phyloP scores from a whole-genome alignment of 2,113 vertebrate genomes.

The Nettapus auritus region DNA sequence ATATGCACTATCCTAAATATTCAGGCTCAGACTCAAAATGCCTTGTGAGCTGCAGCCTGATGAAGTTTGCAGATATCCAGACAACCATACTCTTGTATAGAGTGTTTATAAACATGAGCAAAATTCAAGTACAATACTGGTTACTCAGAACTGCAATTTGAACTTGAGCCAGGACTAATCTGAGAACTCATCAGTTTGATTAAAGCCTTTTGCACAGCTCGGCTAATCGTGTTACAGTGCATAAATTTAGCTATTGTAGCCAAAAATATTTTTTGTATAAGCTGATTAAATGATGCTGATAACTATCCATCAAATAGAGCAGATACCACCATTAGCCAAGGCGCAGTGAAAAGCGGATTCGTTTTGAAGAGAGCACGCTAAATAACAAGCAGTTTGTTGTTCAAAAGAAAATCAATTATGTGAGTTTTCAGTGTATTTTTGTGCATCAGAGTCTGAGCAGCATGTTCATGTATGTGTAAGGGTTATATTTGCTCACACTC shows the following conservation, averaged over 20 bases:
- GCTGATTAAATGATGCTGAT: constrained; percentile 50
- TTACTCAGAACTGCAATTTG: constrained; percentile 28
- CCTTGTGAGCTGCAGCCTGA: background rate
- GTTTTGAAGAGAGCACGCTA: background rate
- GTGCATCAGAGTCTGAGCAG: background rate
- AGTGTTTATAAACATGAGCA: constrained; percentile 40
- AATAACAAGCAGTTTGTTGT: background rate
- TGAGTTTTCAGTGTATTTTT: background rate
- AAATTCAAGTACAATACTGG: constrained; percentile 24
- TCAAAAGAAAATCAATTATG: background rate
- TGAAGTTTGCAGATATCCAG: background rate
- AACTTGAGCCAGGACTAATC: constrained; percentile 30
- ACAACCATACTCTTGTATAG: background rate
- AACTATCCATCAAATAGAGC: constrained; percentile 5
- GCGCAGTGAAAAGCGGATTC: constrained; percentile 7
- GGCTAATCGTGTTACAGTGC: background rate
- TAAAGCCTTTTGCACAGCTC: constrained; percentile 30
- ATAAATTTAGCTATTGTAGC: constrained; percentile 11
- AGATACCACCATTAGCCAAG: constrained; percentile 25
- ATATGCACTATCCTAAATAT: background rate
- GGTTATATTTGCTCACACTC: background rate
- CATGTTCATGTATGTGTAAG: background rate
- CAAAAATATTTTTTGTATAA: constrained; percentile 31
- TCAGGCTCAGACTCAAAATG: background rate
- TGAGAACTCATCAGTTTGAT: constrained; percentile 45